Percentiles rank a stretch among this genome's conserved stretches.
Evolutionary conservation across 2,888 invertebrate genomes (phyloP).

Genomic region (Osmoderma eremita): DNA sequence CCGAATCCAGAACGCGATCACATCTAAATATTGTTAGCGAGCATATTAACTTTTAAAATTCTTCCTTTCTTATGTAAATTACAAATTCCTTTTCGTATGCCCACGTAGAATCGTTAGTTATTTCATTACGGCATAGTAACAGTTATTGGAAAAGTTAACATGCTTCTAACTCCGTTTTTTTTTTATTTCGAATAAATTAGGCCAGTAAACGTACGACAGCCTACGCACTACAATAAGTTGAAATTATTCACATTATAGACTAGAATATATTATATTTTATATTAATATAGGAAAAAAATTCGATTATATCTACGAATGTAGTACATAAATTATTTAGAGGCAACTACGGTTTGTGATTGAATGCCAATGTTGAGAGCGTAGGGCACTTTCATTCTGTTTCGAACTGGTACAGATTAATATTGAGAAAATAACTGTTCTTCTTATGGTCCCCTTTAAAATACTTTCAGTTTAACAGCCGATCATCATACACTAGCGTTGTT

Average conservation of each 20-base stretch:
- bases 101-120: background rate
- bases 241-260: constrained; percentile 36
- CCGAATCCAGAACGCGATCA: background rate
- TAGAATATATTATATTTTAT: constrained; percentile 33
- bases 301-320: constrained; percentile 19
- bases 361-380: constrained; percentile 49
- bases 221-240: constrained; percentile 16
- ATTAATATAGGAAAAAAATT: constrained; percentile 23
- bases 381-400: constrained; percentile 49
- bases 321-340: constrained; percentile 49
- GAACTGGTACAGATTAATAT: constrained; percentile 6
- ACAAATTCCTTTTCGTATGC: background rate
- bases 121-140: constrained; percentile 8
- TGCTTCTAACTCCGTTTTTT: constrained; percentile 3
- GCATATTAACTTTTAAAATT: constrained; percentile 7
- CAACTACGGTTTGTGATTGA: constrained; percentile 57
- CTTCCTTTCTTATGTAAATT: constrained; percentile 14
- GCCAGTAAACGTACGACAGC: constrained; percentile 20
- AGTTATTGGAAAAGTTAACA: constrained; percentile 25
- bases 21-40: background rate
- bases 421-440: constrained; percentile 2
- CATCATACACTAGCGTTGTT: no score
- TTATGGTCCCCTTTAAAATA: background rate
- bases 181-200: constrained; percentile 27
- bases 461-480: no score